Conservation (phyloP, 2,113 vertebrate species). For the Anarrhichthys ocellatus region DNA sequence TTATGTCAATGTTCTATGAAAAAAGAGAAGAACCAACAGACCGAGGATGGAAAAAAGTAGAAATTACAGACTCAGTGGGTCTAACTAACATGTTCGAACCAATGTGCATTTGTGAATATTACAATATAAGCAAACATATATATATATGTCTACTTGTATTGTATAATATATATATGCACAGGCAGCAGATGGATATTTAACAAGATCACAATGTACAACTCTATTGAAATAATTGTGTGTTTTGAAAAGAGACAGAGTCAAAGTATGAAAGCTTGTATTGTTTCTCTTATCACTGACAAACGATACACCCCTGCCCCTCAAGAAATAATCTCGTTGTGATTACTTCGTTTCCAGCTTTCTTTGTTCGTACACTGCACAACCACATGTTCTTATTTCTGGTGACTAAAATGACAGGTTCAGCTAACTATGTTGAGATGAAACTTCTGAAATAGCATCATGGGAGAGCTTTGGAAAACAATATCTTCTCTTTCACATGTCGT, state of each 20-base stretch:
- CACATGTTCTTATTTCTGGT: conserved; percentile 69
- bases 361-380: conserved; percentile 60
- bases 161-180: neutral
- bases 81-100: neutral
- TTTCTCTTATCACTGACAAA: conserved; percentile 10
- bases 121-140: neutral
- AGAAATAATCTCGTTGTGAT: conserved; percentile 44
- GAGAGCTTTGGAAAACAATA: conserved; percentile 72
- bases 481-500: conserved; percentile 64
- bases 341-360: conserved; percentile 51
- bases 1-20: conserved; percentile 41
- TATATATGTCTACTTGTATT: neutral
- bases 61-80: conserved; percentile 7
- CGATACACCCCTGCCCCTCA: neutral
- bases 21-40: conserved; percentile 23
- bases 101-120: neutral
- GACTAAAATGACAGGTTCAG: conserved; percentile 76
- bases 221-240: neutral
- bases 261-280: neutral
- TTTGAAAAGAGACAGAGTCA: neutral
- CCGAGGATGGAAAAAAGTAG: fast-evolving
- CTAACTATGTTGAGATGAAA: conserved; percentile 74
- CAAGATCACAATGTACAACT: neutral
- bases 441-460: conserved; percentile 73
- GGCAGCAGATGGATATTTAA: neutral